These are phyloP conservation scores for Zosterops pallidus DNA, from an alignment of 2,113 vertebrate genomes.

Conservation along the genomic window DNA sequence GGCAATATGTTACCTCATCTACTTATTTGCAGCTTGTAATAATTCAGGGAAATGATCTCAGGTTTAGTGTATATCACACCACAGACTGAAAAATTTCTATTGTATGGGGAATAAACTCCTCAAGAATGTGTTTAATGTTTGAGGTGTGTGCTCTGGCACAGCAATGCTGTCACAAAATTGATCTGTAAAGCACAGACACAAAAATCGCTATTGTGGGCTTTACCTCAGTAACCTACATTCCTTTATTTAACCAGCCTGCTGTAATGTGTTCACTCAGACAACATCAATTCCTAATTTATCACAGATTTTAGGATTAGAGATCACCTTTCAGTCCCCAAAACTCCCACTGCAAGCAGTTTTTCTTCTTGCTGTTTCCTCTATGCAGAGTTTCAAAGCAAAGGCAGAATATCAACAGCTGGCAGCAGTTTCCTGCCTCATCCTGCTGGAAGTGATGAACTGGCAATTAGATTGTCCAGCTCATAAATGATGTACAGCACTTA, in stretches of 20 bases:
- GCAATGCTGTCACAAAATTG: background rate
- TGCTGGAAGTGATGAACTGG: background rate
- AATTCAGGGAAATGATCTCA: background rate
- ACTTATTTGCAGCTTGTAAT: background rate
- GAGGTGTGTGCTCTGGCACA: background rate
- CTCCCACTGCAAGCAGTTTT: background rate
- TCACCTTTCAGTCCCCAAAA: background rate
- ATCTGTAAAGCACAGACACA: background rate
- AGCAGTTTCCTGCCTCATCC: background rate
- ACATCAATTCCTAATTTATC: background rate
- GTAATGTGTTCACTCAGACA: background rate
- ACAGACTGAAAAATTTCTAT: background rate
- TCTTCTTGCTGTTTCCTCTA: background rate
- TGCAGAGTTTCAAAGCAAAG: background rate
- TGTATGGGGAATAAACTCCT: background rate
- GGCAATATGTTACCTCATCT: background rate
- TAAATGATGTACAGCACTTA: background rate
- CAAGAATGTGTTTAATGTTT: background rate
- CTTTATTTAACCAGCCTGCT: background rate
- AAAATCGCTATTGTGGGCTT: background rate
- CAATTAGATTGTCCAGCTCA: background rate
- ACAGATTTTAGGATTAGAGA: background rate
- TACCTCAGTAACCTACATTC: background rate
- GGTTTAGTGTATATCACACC: background rate
- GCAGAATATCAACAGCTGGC: background rate